A percentile compares a stretch with the other conserved stretches of the same genome.
Conservation (phyloP, 1,140 invertebrate genomes). For the Hirudo medicinalis region DNA sequence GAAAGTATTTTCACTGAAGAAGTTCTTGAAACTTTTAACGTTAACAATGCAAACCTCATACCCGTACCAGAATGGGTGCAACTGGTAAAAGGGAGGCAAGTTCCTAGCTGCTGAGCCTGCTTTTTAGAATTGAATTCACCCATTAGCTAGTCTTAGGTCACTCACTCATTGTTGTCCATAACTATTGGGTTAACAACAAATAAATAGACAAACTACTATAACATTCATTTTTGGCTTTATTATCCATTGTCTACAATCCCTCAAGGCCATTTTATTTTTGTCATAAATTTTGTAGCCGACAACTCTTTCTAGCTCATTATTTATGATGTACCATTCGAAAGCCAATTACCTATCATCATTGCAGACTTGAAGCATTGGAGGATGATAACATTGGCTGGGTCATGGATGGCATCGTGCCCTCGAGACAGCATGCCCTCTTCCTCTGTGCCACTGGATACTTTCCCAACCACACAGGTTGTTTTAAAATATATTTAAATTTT, state of each 20-base stretch:
- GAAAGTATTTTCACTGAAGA: constrained; percentile 33
- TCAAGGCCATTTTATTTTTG: neutral
- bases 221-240: no score
- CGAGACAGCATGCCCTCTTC: constrained; percentile 35
- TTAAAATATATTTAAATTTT: neutral
- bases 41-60: no score
- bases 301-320: constrained; percentile 7
- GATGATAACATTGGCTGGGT: constrained; percentile 40
- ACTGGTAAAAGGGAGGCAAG: neutral
- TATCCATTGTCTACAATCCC: no score
- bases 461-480: constrained; percentile 39
- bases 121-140: neutral
- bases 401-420: constrained; percentile 38
- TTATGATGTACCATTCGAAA: constrained; percentile 7
- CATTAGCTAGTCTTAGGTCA: no score
- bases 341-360: neutral
- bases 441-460: constrained; percentile 35
- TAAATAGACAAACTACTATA: no score
- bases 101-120: neutral
- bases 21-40: neutral
- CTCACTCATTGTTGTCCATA: no score
- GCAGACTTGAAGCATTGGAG: constrained; percentile 34
- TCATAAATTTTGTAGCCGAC: neutral
- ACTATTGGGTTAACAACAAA: no score
- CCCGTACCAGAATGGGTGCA: no score